Conservation (phyloP, 2,113 vertebrate genomes). For the Arvicanthis niloticus region DNA sequence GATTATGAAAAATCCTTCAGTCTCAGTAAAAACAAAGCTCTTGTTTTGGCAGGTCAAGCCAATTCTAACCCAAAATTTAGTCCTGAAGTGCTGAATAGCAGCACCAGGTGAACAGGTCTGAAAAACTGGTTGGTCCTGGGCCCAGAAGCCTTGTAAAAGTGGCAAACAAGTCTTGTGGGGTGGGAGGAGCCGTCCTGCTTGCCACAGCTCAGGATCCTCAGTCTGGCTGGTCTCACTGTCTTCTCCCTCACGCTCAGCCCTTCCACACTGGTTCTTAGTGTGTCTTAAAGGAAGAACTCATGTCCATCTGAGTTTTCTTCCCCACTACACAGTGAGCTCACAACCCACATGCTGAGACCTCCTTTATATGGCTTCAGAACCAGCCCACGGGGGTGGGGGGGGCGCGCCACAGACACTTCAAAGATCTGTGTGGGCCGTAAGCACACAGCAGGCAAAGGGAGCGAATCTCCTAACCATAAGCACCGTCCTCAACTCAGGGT, state of each 20-base stretch:
- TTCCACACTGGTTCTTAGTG: background rate
- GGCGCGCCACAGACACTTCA: background rate
- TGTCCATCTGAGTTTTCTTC: background rate
- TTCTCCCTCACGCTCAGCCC: background rate
- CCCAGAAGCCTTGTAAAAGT: background rate
- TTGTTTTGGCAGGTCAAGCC: background rate
- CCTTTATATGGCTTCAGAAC: background rate
- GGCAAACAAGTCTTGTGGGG: background rate
- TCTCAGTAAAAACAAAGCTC: conserved; percentile 10
- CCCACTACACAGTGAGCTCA: background rate
- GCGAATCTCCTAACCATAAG: background rate
- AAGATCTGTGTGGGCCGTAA: background rate
- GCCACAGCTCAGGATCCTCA: background rate
- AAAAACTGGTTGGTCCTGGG: background rate
- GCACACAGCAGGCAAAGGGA: background rate
- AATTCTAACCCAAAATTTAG: background rate
- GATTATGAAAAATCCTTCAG: background rate
- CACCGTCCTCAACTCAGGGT: background rate
- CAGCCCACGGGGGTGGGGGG: background rate
- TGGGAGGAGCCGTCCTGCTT: background rate
- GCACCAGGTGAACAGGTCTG: background rate
- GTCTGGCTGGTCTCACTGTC: background rate
- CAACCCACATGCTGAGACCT: background rate
- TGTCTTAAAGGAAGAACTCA: background rate
- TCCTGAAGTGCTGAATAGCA: conserved; percentile 13